Percentiles rank a stretch among this genome's conserved stretches.
Conservation (phyloP, 2,888 invertebrate genomes). For the Noctua comes region DNA sequence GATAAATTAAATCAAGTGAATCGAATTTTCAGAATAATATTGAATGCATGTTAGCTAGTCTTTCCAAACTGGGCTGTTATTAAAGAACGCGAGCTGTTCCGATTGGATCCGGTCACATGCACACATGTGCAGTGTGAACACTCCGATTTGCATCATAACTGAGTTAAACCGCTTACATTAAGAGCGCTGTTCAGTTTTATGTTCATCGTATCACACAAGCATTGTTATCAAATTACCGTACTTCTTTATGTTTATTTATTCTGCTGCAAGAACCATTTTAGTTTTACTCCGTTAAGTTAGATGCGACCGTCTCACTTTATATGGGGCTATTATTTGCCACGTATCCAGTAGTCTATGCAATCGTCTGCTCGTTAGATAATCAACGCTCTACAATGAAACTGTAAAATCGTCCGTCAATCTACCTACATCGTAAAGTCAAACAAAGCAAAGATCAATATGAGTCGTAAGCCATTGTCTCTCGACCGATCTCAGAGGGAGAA, state of each 20-base stretch:
- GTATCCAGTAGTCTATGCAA: not conserved
- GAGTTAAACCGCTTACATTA: slow-evolving; percentile 9
- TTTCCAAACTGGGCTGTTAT: slow-evolving; percentile 9
- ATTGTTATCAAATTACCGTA: not conserved
- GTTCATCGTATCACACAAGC: not conserved
- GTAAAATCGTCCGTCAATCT: slow-evolving; percentile 16
- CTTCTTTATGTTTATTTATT: not conserved
- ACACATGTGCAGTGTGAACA: slow-evolving; percentile 11
- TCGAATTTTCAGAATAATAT: slow-evolving; percentile 17
- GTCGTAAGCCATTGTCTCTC: slow-evolving; percentile 31
- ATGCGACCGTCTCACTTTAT: not conserved
- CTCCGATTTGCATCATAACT: slow-evolving; percentile 19
- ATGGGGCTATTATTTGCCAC: not conserved
- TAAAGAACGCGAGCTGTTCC: slow-evolving; percentile 9
- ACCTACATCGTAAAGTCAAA: not conserved
- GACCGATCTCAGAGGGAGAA: slow-evolving; percentile 1
- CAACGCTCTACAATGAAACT: slow-evolving; percentile 2
- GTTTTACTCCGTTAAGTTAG: not conserved
- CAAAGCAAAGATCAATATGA: not conserved
- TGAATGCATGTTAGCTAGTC: not conserved
- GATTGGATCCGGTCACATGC: slow-evolving; percentile 30
- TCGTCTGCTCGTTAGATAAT: not conserved
- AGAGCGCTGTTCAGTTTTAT: not conserved
- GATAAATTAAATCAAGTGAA: slow-evolving; percentile 3
- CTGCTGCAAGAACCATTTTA: not conserved